Conservation (phyloP, 2,888 invertebrate genomes). For the Saturnia japonica region DNA sequence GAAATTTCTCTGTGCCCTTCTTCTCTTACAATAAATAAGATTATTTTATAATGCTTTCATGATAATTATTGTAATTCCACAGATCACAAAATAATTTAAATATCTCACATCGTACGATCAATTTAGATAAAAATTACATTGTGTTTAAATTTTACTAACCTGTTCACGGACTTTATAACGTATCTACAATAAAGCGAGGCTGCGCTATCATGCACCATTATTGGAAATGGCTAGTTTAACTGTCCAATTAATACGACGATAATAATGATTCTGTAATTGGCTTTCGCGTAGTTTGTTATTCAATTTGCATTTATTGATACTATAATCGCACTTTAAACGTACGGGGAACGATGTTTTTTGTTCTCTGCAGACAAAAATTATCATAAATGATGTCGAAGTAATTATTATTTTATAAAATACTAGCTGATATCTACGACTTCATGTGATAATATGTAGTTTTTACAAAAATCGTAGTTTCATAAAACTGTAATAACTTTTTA, state of each 20-base stretch:
- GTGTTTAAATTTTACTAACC: neutral
- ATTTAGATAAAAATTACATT: neutral
- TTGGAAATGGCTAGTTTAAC: constrained; percentile 38
- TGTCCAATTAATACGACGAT: constrained; percentile 36
- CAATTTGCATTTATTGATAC: constrained; percentile 25
- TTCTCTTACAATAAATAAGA: too few relatives aligned
- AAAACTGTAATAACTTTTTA: too few relatives aligned
- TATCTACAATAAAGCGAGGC: constrained; percentile 18
- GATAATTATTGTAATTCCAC: too few relatives aligned
- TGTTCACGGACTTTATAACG: constrained; percentile 21
- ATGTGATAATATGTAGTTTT: too few relatives aligned
- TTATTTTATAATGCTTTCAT: too few relatives aligned
- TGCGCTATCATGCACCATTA: constrained; percentile 31
- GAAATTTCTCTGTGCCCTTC: too few relatives aligned
- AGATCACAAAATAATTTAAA: constrained; percentile 16
- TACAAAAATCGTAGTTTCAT: too few relatives aligned
- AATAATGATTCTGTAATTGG: constrained; percentile 39
- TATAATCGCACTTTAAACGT: constrained; percentile 11
- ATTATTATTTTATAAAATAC: neutral
- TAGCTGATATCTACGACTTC: too few relatives aligned
- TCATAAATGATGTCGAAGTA: neutral
- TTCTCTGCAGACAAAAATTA: neutral
- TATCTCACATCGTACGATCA: constrained; percentile 28
- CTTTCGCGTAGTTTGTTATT: constrained; percentile 28
- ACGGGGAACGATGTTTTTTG: neutral